These are phyloP conservation scores for Deilephila porcellus DNA, from an alignment of 2,888 invertebrate species.

Conservation along the genomic window DNA sequence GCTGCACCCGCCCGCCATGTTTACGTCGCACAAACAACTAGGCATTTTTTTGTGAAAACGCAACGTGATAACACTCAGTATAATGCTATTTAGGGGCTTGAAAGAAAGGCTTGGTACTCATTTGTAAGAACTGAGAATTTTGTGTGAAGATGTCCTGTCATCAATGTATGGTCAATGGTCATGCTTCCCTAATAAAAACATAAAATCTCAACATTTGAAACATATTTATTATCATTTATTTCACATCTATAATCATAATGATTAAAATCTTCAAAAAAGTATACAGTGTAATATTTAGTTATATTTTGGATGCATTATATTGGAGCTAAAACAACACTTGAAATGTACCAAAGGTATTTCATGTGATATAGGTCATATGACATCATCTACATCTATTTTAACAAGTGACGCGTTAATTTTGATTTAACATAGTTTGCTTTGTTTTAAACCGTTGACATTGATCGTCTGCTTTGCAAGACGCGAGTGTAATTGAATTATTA, in stretches of 20 bases:
- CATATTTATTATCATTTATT: no score
- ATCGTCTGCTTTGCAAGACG: constrained; percentile 1
- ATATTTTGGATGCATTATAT: no score
- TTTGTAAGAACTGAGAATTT: no score
- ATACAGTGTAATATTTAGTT: no score
- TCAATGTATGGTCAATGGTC: no score
- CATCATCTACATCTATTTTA: neutral
- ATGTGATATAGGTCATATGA: neutral
- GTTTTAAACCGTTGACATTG: constrained; percentile 1
- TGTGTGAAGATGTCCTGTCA: no score
- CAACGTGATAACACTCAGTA: constrained; percentile 49
- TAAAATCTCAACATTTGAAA: no score
- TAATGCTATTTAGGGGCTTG: constrained; percentile 25
- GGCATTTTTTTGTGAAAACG: constrained; percentile 48
- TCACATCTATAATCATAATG: no score
- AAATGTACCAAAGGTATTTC: no score
- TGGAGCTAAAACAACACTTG: neutral
- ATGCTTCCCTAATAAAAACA: no score
- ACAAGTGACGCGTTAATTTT: constrained; percentile 29
- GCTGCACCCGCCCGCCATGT: constrained; percentile 67
- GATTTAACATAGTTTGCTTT: constrained; percentile 22
- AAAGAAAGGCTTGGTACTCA: no score
- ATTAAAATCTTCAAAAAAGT: no score
- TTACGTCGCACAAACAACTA: constrained; percentile 64
- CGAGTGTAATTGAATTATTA: constrained; percentile 15